Evolutionary conservation across 2,113 vertebrate genomes (phyloP).

Genomic region (Sphyrna mokarran): DNA sequence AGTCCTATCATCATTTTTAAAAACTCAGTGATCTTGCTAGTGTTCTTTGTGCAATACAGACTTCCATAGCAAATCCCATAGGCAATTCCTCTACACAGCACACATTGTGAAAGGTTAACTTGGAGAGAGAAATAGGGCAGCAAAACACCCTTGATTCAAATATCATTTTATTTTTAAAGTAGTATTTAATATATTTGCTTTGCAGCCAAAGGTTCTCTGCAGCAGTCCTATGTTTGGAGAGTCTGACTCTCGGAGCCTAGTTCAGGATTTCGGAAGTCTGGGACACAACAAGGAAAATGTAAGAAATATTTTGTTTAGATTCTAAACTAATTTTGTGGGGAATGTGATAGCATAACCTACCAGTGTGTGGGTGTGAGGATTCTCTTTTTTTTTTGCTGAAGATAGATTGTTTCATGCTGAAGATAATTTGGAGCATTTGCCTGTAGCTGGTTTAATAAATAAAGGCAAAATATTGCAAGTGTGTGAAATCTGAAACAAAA

Average conservation of each 20-base stretch:
- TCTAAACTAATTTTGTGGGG: background rate
- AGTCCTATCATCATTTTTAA: background rate
- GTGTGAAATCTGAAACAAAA: too few species aligned
- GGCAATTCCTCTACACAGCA: background rate
- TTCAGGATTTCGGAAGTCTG: constrained; percentile 2
- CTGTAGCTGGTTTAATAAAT: too few species aligned
- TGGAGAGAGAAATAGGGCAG: background rate
- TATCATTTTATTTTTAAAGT: background rate
- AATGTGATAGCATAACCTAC: background rate
- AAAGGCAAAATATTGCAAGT: too few species aligned
- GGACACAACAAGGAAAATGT: constrained; percentile 53
- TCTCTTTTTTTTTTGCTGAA: background rate
- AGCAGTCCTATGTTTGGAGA: constrained; percentile 49
- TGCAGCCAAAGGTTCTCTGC: constrained; percentile 48
- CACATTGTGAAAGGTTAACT: background rate
- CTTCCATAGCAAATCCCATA: background rate
- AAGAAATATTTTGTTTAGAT: constrained; percentile 39
- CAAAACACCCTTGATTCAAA: background rate
- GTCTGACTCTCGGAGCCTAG: constrained; percentile 36
- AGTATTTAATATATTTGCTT: constrained; percentile 35
- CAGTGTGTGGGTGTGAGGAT: background rate
- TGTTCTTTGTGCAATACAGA: background rate
- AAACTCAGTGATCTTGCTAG: background rate
- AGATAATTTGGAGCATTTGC: background rate
- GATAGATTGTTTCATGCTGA: background rate